Evolutionary conservation across 2,797 vertebrate genomes (phyloP).

Genomic region (Alosa sapidissima): DNA sequence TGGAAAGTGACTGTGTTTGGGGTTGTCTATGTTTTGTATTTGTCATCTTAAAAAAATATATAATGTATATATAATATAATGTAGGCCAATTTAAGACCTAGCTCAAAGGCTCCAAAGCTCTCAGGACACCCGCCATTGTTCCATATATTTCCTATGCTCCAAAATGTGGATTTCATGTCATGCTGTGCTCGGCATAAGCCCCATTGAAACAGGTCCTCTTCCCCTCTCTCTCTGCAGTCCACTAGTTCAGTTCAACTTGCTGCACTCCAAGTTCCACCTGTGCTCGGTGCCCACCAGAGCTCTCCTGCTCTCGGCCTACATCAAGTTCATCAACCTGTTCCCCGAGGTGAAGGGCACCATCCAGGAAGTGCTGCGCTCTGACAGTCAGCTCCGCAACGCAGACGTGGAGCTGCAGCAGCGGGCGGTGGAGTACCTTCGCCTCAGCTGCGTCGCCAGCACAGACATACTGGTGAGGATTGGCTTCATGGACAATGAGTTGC

Average conservation of each 20-base stretch:
- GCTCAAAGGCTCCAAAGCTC: too few species aligned
- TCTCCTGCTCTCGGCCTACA: slow-evolving; percentile 89
- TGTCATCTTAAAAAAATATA: too few species aligned
- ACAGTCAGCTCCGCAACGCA: slow-evolving; percentile 90
- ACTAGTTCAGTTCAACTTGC: slow-evolving; percentile 89
- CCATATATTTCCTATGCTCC: too few species aligned
- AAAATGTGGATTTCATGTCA: too few species aligned
- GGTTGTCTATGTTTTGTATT: too few species aligned
- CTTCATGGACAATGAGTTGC: neutral
- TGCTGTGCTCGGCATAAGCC: neutral
- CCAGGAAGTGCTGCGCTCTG: slow-evolving; percentile 88
- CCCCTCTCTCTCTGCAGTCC: slow-evolving; percentile 67
- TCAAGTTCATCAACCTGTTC: slow-evolving; percentile 96
- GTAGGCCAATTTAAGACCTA: too few species aligned
- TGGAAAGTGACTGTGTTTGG: too few species aligned
- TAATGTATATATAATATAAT: too few species aligned
- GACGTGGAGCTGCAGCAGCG: slow-evolving; percentile 92
- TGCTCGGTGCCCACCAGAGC: slow-evolving; percentile 89
- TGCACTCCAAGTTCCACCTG: slow-evolving; percentile 93
- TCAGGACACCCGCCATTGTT: too few species aligned
- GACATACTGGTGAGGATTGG: slow-evolving; percentile 74
- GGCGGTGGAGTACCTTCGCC: slow-evolving; percentile 90
- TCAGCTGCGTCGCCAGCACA: slow-evolving; percentile 86
- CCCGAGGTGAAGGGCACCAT: slow-evolving; percentile 93
- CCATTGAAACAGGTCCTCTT: neutral